A percentile compares a stretch with the other conserved stretches of the same genome.
Conservation (phyloP, 2,888 invertebrate species). For the Drosophila sordidula region DNA sequence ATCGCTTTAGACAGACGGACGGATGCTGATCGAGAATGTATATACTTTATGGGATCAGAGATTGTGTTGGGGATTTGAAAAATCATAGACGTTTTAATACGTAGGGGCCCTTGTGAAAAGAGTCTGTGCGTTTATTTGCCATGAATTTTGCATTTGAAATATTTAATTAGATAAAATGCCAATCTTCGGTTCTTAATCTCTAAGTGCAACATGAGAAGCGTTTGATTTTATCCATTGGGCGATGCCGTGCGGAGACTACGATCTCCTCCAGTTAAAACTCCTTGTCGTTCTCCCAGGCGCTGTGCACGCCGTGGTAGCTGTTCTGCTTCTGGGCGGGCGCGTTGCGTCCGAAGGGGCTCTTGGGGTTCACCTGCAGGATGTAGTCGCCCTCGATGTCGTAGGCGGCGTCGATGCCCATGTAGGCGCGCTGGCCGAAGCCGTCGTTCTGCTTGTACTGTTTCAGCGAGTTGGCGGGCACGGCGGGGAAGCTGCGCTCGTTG, state of each 20-base stretch:
- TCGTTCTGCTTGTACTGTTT: slow-evolving; percentile 78
- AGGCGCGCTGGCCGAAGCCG: slow-evolving; percentile 78
- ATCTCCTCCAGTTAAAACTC: slow-evolving; percentile 4
- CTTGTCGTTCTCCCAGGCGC: slow-evolving; percentile 42
- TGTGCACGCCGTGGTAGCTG: slow-evolving; percentile 68
- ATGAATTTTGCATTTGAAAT: slow-evolving; percentile 33
- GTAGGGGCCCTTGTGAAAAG: slow-evolving; percentile 19
- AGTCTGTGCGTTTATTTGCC: slow-evolving; percentile 44
- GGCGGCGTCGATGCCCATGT: slow-evolving; percentile 82
- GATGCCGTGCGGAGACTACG: background rate
- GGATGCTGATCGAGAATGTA: no score
- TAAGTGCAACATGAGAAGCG: slow-evolving; percentile 27
- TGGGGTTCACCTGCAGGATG: slow-evolving; percentile 81
- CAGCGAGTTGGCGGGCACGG: slow-evolving; percentile 79
- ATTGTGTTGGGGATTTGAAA: background rate
- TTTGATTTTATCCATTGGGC: slow-evolving; percentile 15
- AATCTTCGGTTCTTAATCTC: slow-evolving; percentile 32
- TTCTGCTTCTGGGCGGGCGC: slow-evolving; percentile 73
- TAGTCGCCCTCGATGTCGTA: slow-evolving; percentile 80
- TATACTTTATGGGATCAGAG: no score
- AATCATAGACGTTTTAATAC: slow-evolving; percentile 6
- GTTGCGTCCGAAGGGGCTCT: slow-evolving; percentile 81
- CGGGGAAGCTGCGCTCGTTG: slow-evolving; percentile 83
- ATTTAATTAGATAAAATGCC: slow-evolving; percentile 22
- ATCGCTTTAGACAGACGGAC: no score